A percentile compares a stretch with the other conserved stretches of the same genome.
Evolutionary conservation across 2,797 vertebrate genomes (phyloP).

Genomic region (Poeciliopsis paucimaculata): DNA sequence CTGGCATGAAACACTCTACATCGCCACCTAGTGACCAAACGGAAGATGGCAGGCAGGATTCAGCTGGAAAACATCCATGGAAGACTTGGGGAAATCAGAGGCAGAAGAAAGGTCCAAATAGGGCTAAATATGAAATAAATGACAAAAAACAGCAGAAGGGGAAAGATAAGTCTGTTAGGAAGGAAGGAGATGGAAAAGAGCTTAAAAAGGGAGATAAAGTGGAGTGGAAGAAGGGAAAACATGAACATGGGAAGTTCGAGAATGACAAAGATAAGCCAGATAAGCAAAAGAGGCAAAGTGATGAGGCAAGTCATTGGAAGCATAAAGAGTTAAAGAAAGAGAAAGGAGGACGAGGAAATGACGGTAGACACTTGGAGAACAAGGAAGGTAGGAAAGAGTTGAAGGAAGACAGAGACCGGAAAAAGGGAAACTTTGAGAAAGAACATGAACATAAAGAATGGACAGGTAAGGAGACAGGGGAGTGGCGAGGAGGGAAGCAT

Average conservation of each 20-base stretch:
- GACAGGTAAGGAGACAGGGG: constrained; percentile 43
- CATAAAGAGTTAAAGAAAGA: constrained; percentile 67
- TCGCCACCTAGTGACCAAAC: constrained; percentile 69
- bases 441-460: constrained; percentile 40
- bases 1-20: constrained; percentile 9
- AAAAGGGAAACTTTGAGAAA: constrained; percentile 47
- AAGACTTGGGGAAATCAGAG: constrained; percentile 36
- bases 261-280: constrained; percentile 38
- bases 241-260: constrained; percentile 40
- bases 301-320: constrained; percentile 49
- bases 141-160: constrained; percentile 52
- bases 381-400: constrained; percentile 46
- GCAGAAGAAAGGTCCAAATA: constrained; percentile 45
- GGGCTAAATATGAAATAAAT: constrained; percentile 31
- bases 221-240: constrained; percentile 52
- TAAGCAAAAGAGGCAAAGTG: constrained; percentile 34
- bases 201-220: constrained; percentile 50
- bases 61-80: constrained; percentile 12
- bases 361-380: constrained; percentile 59
- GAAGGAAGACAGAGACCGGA: constrained; percentile 49
- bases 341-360: constrained; percentile 57
- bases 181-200: constrained; percentile 42
- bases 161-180: constrained; percentile 33
- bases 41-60: constrained; percentile 38
- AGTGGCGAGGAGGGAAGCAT: constrained; percentile 45